phyloP scores from a whole-genome alignment of 2,888 invertebrate genomes.

The Ethmia dodecea region DNA sequence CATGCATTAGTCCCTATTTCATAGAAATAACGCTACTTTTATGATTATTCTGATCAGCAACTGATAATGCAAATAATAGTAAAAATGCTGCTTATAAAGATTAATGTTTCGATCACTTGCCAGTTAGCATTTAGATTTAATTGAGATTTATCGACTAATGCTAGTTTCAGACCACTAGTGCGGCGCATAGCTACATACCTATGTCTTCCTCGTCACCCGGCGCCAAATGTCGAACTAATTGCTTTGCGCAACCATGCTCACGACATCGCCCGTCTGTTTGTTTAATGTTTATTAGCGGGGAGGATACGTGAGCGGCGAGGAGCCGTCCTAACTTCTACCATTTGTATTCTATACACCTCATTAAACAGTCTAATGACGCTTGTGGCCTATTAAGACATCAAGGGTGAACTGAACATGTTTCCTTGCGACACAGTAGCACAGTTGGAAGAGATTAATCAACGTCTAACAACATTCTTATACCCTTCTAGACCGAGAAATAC shows the following conservation, averaged over 20 bases:
- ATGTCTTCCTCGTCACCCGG: constrained; percentile 22
- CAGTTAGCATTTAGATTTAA: constrained; percentile 6
- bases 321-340: constrained; percentile 32
- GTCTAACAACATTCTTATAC: constrained; percentile 49
- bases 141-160: constrained; percentile 5
- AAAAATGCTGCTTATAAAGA: too few relatives aligned
- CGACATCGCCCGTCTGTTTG: constrained; percentile 39
- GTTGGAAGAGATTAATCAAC: constrained; percentile 48
- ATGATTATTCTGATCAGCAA: too few relatives aligned
- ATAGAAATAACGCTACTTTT: too few relatives aligned
- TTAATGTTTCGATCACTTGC: too few relatives aligned
- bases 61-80: too few relatives aligned
- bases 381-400: constrained; percentile 12
- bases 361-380: constrained; percentile 34
- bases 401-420: neutral
- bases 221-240: constrained; percentile 50
- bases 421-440: constrained; percentile 37
- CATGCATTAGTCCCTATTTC: too few relatives aligned
- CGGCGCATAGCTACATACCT: constrained; percentile 20
- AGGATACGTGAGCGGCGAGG: constrained; percentile 32
- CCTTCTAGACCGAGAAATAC: constrained; percentile 47
- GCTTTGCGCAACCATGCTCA: constrained; percentile 40
- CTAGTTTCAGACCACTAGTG: constrained; percentile 8
- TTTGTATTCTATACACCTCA: constrained; percentile 41
- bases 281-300: constrained; percentile 47